Evolutionary conservation across 2,113 vertebrate genomes (phyloP).

Genomic region (Acanthisitta chloris): DNA sequence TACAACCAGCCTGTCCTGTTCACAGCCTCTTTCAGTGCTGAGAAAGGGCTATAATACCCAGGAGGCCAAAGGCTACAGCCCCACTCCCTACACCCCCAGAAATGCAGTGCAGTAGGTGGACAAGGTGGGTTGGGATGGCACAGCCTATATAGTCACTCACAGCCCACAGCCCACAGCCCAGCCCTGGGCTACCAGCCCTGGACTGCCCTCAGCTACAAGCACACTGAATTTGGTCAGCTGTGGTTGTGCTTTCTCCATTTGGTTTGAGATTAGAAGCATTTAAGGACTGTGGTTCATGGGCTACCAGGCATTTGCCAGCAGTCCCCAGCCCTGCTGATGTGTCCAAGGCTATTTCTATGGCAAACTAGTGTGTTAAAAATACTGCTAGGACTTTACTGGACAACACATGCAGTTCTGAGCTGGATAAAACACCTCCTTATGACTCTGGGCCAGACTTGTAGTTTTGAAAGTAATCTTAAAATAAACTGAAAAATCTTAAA

Average conservation of each 20-base stretch:
- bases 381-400: neutral
- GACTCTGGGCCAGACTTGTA: neutral
- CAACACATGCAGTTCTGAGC: neutral
- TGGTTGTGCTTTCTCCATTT: neutral
- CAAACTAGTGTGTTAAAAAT: neutral
- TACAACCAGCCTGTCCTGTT: neutral
- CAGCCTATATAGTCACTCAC: too few species aligned
- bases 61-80: neutral
- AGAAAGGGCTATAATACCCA: neutral
- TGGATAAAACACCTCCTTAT: neutral
- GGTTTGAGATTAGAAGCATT: neutral
- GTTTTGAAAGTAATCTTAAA: constrained; percentile 20
- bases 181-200: neutral
- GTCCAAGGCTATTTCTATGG: neutral
- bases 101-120: neutral
- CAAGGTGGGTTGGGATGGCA: neutral
- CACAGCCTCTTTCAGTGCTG: neutral
- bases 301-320: neutral
- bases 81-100: neutral
- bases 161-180: neutral
- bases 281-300: neutral
- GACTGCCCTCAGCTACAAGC: neutral
- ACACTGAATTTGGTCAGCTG: neutral
- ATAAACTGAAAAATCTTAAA: constrained; percentile 34
- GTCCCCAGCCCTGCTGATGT: neutral